phyloP scores from a whole-genome alignment of 2,888 invertebrate species.

The Tetramorium bicarinatum region DNA sequence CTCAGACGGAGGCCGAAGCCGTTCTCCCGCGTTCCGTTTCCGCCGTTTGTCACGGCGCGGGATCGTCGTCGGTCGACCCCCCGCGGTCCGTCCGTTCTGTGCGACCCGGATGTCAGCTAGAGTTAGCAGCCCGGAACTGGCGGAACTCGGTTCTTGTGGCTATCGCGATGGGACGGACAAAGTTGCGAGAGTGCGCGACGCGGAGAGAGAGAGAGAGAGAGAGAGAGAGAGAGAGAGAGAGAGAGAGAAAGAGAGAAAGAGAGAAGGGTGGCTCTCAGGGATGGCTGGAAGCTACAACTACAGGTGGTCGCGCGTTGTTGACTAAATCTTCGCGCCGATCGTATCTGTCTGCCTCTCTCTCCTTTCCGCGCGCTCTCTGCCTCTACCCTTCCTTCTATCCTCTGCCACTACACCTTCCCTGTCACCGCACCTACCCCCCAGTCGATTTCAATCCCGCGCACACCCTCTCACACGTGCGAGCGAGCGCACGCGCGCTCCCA shows the following conservation, averaged over 20 bases:
- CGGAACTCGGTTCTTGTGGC: constrained; percentile 1
- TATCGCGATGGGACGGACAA: constrained; percentile 45
- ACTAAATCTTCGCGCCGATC: constrained; percentile 74
- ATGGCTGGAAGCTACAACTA: constrained; percentile 79
- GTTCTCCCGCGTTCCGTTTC: constrained; percentile 38
- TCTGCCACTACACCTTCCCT: not conserved
- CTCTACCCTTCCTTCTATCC: constrained; percentile 23
- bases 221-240: constrained; percentile 5
- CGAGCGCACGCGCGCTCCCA: constrained; percentile 57
- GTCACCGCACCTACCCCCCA: not conserved
- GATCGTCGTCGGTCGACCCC: constrained; percentile 14
- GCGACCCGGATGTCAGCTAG: constrained; percentile 25
- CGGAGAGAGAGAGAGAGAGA: constrained; percentile 17
- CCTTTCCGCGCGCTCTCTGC: constrained; percentile 37
- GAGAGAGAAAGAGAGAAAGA: not conserved
- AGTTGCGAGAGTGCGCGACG: constrained; percentile 32
- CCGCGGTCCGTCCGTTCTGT: constrained; percentile 11
- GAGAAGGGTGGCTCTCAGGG: constrained; percentile 61
- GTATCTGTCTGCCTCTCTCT: constrained; percentile 48
- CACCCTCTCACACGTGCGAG: constrained; percentile 43
- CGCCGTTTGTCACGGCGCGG: constrained; percentile 13
- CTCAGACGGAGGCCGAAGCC: constrained; percentile 23
- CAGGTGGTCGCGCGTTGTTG: constrained; percentile 83
- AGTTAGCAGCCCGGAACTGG: constrained; percentile 19
- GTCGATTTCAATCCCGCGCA: constrained; percentile 36